Percentiles rank a stretch among this genome's conserved stretches.
phyloP scores from a whole-genome alignment of 2,797 vertebrate genomes.

The Melanotaenia pygmaea region DNA sequence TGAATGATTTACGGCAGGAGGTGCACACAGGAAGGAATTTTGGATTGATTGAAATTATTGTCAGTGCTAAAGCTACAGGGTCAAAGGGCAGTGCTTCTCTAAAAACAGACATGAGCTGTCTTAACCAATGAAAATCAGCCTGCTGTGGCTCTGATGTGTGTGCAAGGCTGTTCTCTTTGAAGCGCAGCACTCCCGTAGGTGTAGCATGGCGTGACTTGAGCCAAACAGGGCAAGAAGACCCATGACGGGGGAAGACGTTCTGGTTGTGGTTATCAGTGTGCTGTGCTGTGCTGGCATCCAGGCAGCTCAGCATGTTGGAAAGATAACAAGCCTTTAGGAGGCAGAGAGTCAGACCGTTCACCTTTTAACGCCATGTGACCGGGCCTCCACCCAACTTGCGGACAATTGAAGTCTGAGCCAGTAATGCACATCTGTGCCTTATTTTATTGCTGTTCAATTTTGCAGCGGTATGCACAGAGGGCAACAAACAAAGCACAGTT shows the following conservation, averaged over 20 bases:
- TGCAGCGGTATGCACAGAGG: slow-evolving; percentile 75
- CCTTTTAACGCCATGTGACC: slow-evolving; percentile 68
- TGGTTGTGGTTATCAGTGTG: slow-evolving; percentile 78
- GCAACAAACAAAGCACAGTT: slow-evolving; percentile 82
- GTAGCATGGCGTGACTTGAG: slow-evolving; percentile 67
- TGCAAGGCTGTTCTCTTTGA: slow-evolving; percentile 55
- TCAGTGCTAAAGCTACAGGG: slow-evolving; percentile 64
- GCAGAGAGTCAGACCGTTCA: slow-evolving; percentile 59
- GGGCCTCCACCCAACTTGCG: slow-evolving; percentile 64
- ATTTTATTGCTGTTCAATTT: slow-evolving; percentile 83
- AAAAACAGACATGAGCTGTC: slow-evolving; percentile 69
- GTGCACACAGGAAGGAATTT: slow-evolving; percentile 54
- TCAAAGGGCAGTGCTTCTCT: slow-evolving; percentile 69
- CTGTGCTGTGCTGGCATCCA: slow-evolving; percentile 67
- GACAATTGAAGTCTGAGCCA: slow-evolving; percentile 78
- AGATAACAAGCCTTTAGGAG: slow-evolving; percentile 72
- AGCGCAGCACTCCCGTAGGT: slow-evolving; percentile 56
- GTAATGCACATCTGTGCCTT: slow-evolving; percentile 83
- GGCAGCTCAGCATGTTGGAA: slow-evolving; percentile 63
- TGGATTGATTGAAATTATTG: slow-evolving; percentile 77
- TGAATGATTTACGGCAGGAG: slow-evolving; percentile 64
- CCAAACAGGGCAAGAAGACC: slow-evolving; percentile 48
- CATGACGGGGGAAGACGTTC: slow-evolving; percentile 60
- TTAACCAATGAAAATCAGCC: slow-evolving; percentile 68
- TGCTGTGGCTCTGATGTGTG: slow-evolving; percentile 44